A percentile compares a stretch with the other conserved stretches of the same genome.
Evolutionary conservation across 2,797 vertebrate genomes (phyloP).

Genomic region (Helostoma temminkii): DNA sequence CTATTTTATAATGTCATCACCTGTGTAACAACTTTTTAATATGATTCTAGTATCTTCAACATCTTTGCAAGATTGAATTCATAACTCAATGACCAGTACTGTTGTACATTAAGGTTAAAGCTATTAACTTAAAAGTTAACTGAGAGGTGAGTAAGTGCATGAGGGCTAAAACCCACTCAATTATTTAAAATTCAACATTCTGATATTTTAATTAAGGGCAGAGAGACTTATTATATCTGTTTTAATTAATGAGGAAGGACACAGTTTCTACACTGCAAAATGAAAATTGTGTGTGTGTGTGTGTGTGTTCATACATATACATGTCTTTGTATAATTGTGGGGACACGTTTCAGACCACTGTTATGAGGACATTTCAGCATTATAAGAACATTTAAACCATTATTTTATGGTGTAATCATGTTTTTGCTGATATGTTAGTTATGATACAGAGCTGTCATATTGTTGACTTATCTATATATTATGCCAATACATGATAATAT

Average conservation of each 20-base stretch:
- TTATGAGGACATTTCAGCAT: too few relatives aligned
- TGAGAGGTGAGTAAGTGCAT: conserved; percentile 23
- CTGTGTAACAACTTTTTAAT: conserved; percentile 14
- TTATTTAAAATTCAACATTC: conserved; percentile 45
- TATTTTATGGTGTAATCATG: too few relatives aligned
- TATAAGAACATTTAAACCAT: too few relatives aligned
- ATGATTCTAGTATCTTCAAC: neutral
- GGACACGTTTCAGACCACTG: too few relatives aligned
- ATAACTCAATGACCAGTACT: neutral
- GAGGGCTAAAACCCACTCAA: conserved; percentile 29
- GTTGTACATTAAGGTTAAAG: conserved; percentile 33
- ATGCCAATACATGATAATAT: too few relatives aligned
- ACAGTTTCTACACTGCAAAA: conserved; percentile 35
- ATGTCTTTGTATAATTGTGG: too few relatives aligned
- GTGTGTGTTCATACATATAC: conserved; percentile 5
- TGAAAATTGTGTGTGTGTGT: conserved; percentile 10
- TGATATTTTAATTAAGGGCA: conserved; percentile 59
- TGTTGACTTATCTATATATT: too few relatives aligned
- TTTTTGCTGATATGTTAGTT: too few relatives aligned
- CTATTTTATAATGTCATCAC: conserved; percentile 5
- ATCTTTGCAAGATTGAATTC: conserved; percentile 7
- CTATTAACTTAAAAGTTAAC: conserved; percentile 43
- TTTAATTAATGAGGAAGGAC: conserved; percentile 56
- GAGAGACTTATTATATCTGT: conserved; percentile 47
- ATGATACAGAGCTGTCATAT: too few relatives aligned